phyloP scores from a whole-genome alignment of 1,140 invertebrate genomes.

The Subanguina moxae region DNA sequence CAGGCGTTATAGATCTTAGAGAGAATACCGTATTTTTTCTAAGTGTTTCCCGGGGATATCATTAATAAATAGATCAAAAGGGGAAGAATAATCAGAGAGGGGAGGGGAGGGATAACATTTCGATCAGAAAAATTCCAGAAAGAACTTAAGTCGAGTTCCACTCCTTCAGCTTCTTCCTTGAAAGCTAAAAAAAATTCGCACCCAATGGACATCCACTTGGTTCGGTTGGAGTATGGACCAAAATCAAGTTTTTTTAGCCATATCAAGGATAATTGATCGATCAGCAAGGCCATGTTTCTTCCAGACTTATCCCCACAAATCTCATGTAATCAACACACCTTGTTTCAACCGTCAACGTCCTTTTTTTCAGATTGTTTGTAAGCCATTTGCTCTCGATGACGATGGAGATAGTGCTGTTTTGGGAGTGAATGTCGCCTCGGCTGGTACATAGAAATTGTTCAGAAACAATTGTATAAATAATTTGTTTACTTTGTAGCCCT shows the following conservation, averaged over 20 bases:
- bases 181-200: no score
- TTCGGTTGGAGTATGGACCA: no score
- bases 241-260: not conserved
- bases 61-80: no score
- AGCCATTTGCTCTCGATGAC: slow-evolving; percentile 83
- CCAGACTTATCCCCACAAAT: slow-evolving; percentile 2
- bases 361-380: slow-evolving; percentile 71
- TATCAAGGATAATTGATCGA: slow-evolving; percentile 12
- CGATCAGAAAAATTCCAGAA: no score
- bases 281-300: slow-evolving; percentile 60
- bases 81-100: no score
- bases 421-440: slow-evolving; percentile 89
- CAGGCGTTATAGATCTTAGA: no score
- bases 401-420: slow-evolving; percentile 79
- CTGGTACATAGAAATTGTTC: slow-evolving; percentile 54
- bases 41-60: no score
- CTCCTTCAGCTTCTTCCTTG: no score
- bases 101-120: no score
- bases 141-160: no score
- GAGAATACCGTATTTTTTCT: no score
- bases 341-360: not conserved
- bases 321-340: not conserved
- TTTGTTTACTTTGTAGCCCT: slow-evolving; percentile 65
- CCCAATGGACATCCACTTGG: no score
- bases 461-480: not conserved